Conservation (phyloP, 2,888 invertebrate genomes). For the Drosophila kambysellisi region DNA sequence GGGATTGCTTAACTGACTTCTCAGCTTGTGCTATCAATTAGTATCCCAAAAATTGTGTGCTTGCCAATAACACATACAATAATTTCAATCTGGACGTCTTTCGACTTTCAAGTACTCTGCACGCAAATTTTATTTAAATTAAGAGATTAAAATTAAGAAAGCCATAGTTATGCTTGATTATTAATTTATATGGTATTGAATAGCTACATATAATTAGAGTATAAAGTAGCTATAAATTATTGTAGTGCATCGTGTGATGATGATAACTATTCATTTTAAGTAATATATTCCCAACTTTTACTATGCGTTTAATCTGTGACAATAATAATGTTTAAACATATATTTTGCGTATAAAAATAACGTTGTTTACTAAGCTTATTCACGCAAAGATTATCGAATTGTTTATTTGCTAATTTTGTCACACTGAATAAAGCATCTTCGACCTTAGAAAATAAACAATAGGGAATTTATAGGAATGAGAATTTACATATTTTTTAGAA, state of each 20-base stretch:
- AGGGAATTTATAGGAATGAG: too few relatives aligned
- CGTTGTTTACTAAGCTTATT: slow-evolving; percentile 31
- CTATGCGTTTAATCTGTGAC: background rate
- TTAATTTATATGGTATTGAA: background rate
- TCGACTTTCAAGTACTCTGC: slow-evolving; percentile 21
- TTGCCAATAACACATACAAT: slow-evolving; percentile 14
- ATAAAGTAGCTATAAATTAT: background rate
- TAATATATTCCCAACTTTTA: background rate
- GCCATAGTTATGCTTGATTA: background rate
- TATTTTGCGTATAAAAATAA: slow-evolving; percentile 7
- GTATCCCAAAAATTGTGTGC: slow-evolving; percentile 42
- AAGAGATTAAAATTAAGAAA: background rate
- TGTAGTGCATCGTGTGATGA: background rate
- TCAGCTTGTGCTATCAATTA: slow-evolving; percentile 64
- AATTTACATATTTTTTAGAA: background rate
- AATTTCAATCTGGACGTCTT: background rate
- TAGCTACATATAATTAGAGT: background rate
- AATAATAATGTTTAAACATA: slow-evolving; percentile 10
- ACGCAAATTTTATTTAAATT: background rate
- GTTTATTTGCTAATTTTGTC: slow-evolving; percentile 5
- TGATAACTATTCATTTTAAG: background rate
- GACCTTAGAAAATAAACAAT: slow-evolving; percentile 1
- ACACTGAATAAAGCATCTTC: background rate
- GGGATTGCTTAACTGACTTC: slow-evolving; percentile 48
- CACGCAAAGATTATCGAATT: slow-evolving; percentile 1